Base-by-base conservation (phyloP, 2,888 invertebrate species). In the Tribolium freemani region DNA sequence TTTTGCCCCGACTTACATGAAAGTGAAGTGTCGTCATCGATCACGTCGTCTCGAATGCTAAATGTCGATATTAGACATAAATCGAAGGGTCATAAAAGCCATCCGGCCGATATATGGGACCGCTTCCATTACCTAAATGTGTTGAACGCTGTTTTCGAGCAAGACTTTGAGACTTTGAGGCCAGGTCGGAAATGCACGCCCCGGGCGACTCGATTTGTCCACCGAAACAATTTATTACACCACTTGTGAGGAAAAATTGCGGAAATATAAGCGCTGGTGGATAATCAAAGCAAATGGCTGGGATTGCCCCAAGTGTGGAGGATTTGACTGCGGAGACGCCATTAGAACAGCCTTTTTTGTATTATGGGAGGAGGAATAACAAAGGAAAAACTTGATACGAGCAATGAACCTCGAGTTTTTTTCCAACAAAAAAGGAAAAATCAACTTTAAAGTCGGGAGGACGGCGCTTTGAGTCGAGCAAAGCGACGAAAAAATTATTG, bases 21-120 rank as follows among this genome's bases (percentile, higher is more conserved):
- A 68, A 72, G 63, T 56, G 71, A 67, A 71, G 61, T 67, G 61
- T 67, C 46, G 9, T 51, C 61, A 67, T 67, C 71, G 71, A 67
- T 67, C 67, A 67, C 10, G 48, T 20, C 53, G 54, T 71, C 48
- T 31, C 54, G 61, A 71, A 68, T 68, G 60, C 56, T 72, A 72
- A 72, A 72, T 68, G 68, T 68, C 68, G 72, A 72, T 72, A 68
- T 68, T 68, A 68, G 68, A 72, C 72, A 72, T 72, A 72, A 72
- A 72, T 72, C 68, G 72, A 68, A 63, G 57, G 63, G 61, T 69
- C 68, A 68, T 72, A 72, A 72, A 72, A 72, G 69, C 68, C 68
- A 72, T 56, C 61, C 72, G 60, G 30, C 31, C 58, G 69, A 69
- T 69, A 61, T 69, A 69, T 61, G 46, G 69, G 69, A 31, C 61